phyloP scores from a whole-genome alignment of 2,113 vertebrate species.

The Epinephelus moara region DNA sequence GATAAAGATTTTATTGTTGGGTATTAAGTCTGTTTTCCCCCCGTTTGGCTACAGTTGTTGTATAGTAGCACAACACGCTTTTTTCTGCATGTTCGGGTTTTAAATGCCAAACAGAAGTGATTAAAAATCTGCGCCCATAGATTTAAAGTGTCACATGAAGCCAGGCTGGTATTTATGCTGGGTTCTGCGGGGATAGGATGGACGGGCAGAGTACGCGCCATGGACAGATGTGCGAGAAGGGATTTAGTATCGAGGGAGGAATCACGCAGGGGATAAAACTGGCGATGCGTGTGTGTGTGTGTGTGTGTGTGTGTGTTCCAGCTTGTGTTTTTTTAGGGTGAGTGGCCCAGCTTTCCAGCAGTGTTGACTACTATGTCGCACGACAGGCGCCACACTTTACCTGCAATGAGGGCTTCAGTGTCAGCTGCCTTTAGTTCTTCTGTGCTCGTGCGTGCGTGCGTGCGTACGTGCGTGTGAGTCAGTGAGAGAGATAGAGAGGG shows the following conservation, averaged over 20 bases:
- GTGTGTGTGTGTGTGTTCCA: constrained; percentile 10
- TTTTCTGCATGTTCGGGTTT: neutral
- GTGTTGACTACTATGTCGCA: constrained; percentile 36
- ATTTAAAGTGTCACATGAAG: constrained; percentile 64
- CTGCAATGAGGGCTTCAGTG: constrained; percentile 63
- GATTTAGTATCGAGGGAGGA: constrained; percentile 81
- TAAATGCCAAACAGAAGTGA: constrained; percentile 31
- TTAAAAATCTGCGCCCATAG: constrained; percentile 37
- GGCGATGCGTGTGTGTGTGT: constrained; percentile 19
- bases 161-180: constrained; percentile 41
- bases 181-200: constrained; percentile 52
- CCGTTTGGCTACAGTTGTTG: constrained; percentile 36
- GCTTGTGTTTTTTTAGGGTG: constrained; percentile 29
- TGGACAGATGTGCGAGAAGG: constrained; percentile 81
- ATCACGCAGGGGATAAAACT: constrained; percentile 78
- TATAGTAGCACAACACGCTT: neutral
- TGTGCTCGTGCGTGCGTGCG: constrained; percentile 8
- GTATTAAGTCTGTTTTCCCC: neutral
- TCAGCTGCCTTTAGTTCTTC: constrained; percentile 35
- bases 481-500: constrained; percentile 25
- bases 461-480: neutral
- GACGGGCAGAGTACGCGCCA: constrained; percentile 65
- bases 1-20: neutral
- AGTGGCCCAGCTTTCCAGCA: constrained; percentile 53
- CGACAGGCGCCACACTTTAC: constrained; percentile 57